Evolutionary conservation across 2,797 vertebrate genomes (phyloP), one percentile per base, ranked within the genome.

Genomic region (Pristis pectinata): DNA sequence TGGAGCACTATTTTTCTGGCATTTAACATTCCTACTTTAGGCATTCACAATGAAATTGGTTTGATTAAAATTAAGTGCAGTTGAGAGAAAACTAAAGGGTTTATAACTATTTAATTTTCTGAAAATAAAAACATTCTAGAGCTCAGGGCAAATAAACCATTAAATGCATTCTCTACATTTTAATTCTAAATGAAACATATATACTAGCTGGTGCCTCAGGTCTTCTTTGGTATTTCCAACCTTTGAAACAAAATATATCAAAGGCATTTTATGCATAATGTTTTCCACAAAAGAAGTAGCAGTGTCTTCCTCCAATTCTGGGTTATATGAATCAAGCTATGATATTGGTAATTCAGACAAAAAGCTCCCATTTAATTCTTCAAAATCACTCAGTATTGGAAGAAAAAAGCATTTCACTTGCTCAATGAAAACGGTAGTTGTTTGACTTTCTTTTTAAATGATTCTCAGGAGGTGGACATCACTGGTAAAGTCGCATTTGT

Each of bases 141-240:
- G 30, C 19, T 64, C 59, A 37, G 56, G 85, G 34, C 34, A 89
- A n/a, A 91, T 91, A 9, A 67, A 24, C n/a, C 19, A 91, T 64
- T 64, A 64, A 91, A 91, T 64, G 59, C 64, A 10, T 91, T 37
- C 87, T 64, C n/a, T 91, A 27, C 59, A 91, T 91, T 91, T 56
- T 59, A 91, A 37, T 91, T n/a, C 19, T 67, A 91, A 91, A 91
- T 89, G 85, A 22, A 89, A 64, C 44, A 89, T 91, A 89, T 89
- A 87, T 49, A 34, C 27, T 87, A 91, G 17, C 17, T 67, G 27
- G n/a, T 91, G 87, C 10, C 61, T 64, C 34, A 41, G 19, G n/a
- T 22, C n/a, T 13, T 37, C 2, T 27, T 53, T 53, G 10, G 82
- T 49, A 44, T 83, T 83, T 89, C 61, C 6, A 59, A 19, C 17